Evolutionary conservation across 2,888 invertebrate genomes (phyloP).

Genomic region (Aphelenchoides bicaudatus): DNA sequence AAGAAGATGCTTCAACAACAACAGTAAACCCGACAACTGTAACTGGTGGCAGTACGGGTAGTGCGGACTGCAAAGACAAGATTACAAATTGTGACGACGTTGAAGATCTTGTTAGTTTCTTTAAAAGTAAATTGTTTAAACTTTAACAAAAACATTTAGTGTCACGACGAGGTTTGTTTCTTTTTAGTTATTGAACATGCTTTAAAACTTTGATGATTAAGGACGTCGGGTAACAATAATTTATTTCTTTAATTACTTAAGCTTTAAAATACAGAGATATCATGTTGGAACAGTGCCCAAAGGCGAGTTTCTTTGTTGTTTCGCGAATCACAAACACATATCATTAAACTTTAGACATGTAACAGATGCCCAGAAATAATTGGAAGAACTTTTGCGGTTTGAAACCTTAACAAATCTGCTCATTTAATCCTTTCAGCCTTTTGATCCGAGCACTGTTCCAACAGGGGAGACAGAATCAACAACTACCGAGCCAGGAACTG

Average conservation of each 20-base stretch:
- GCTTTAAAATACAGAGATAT: no score
- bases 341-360: background rate
- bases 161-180: background rate
- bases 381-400: background rate
- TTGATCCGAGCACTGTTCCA: background rate
- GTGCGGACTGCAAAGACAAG: background rate
- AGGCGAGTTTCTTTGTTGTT: background rate
- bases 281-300: constrained; percentile 9
- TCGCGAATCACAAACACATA: background rate
- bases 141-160: background rate
- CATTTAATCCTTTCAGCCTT: no score
- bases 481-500: no score
- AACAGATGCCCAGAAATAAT: constrained; percentile 2
- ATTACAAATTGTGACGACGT: constrained; percentile 4
- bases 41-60: background rate
- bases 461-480: background rate
- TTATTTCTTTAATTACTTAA: no score
- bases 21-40: no score
- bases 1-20: no score
- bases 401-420: no score
- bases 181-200: constrained; percentile 2
- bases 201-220: no score
- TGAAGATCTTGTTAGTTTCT: constrained; percentile 6
- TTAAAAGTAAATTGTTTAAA: background rate
- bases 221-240: no score